A percentile compares a stretch with the other conserved stretches of the same genome.
Evolutionary conservation across 2,113 vertebrate genomes (phyloP).

Genomic region (Deroptyus accipitrinus): DNA sequence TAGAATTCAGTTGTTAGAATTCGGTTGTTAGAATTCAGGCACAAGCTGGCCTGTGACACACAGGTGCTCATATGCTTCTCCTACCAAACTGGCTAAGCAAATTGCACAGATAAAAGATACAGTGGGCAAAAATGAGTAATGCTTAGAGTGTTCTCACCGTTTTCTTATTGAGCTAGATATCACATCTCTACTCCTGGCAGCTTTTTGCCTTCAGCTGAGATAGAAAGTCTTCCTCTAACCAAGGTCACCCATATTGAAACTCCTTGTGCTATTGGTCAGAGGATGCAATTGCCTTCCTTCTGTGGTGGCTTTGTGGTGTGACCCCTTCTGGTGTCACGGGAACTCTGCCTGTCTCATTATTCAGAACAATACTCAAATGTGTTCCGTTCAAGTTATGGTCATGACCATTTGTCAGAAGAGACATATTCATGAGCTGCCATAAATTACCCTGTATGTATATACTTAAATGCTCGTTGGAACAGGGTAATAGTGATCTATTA

Average conservation of each 20-base stretch:
- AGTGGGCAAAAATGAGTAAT: not conserved
- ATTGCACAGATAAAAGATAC: not conserved
- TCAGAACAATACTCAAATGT: not conserved
- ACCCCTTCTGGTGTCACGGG: not conserved
- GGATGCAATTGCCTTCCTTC: not conserved
- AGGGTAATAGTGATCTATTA: not conserved
- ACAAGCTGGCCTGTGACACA: fast-evolving
- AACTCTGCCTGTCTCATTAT: not conserved
- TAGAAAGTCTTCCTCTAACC: not conserved
- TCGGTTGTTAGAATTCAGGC: not conserved
- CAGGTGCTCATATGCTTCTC: not conserved
- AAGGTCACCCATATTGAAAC: not conserved
- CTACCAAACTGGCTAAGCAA: not conserved
- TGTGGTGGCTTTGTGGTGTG: not conserved
- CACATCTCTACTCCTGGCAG: not conserved
- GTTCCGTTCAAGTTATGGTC: not conserved
- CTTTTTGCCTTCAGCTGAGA: not conserved
- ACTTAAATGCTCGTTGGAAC: not conserved
- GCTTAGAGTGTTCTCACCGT: fast-evolving
- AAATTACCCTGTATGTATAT: not conserved
- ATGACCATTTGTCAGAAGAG: not conserved
- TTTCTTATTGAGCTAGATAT: not conserved
- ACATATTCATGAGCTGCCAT: not conserved
- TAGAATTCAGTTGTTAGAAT: not conserved
- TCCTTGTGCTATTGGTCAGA: not conserved